Evolutionary conservation across 2,797 vertebrate species (phyloP).

Genomic region (Diplodus sargus): DNA sequence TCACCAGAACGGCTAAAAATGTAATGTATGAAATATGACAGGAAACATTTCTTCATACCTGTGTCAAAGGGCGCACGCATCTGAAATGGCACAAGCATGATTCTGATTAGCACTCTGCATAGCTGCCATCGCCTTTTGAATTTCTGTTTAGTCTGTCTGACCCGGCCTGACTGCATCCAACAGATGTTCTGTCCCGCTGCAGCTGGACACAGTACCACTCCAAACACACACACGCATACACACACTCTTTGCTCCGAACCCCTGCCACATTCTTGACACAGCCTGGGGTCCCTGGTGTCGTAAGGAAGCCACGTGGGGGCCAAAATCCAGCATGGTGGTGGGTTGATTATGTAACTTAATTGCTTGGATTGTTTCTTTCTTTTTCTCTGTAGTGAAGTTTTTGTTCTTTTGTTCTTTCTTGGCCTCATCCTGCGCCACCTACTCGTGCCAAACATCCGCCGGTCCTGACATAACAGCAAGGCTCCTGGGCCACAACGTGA

Average conservation of each 20-base stretch:
- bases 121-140: slow-evolving; percentile 13
- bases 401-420: slow-evolving; percentile 63
- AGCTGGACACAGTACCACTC: slow-evolving; percentile 69
- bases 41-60: too few species aligned
- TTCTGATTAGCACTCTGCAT: not conserved
- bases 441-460: slow-evolving; percentile 54
- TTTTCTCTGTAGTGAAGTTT: slow-evolving; percentile 61
- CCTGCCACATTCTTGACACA: slow-evolving; percentile 69
- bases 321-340: slow-evolving; percentile 51
- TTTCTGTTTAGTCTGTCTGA: slow-evolving; percentile 24
- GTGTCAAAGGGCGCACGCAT: not conserved
- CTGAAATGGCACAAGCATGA: slow-evolving; percentile 6
- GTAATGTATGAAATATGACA: too few species aligned
- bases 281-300: slow-evolving; percentile 70
- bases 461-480: slow-evolving; percentile 61
- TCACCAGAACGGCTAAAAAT: too few species aligned
- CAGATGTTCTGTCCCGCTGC: slow-evolving; percentile 75
- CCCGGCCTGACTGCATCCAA: slow-evolving; percentile 68
- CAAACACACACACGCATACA: slow-evolving; percentile 45
- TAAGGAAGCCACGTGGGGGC: slow-evolving; percentile 61
- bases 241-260: slow-evolving; percentile 27
- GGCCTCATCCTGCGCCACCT: slow-evolving; percentile 55
- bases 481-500: slow-evolving; percentile 23
- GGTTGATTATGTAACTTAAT: slow-evolving; percentile 79
- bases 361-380: slow-evolving; percentile 63